A percentile compares a stretch with the other conserved stretches of the same genome.
Conservation (phyloP, 2,797 vertebrate species). For the Tragopan temminckii region DNA sequence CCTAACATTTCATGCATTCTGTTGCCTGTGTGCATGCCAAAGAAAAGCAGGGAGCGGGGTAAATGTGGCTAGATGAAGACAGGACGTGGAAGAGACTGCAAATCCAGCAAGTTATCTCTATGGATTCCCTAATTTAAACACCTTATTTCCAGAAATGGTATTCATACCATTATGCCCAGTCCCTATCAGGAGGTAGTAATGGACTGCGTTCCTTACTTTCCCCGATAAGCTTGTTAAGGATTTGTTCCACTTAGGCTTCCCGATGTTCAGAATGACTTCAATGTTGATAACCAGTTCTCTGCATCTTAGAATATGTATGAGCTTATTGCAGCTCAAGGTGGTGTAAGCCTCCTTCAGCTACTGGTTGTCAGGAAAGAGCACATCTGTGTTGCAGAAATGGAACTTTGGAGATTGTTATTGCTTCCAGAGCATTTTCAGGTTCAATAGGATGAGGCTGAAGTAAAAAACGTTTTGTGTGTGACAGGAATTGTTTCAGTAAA, state of each 20-base stretch:
- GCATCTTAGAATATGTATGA: rapidly evolving
- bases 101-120: not conserved
- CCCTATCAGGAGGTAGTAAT: not conserved
- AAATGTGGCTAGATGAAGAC: not conserved
- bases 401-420: not conserved
- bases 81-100: not conserved
- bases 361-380: not conserved
- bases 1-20: not conserved
- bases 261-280: too few species aligned
- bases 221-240: not conserved
- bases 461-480: not conserved
- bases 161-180: not conserved
- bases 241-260: not conserved
- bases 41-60: not conserved
- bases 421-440: not conserved
- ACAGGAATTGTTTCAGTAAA: too few species aligned
- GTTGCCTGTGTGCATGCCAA: not conserved
- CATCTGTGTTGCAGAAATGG: rapidly evolving
- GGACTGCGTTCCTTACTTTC: not conserved
- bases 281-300: too few species aligned
- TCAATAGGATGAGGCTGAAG: rapidly evolving
- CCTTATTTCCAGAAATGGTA: not conserved
- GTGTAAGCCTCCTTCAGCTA: not conserved
- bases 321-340: not conserved
- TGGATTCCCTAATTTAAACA: not conserved